Evolutionary conservation across 2,888 invertebrate species (phyloP), one percentile per base, ranked within the genome.

Genomic region (Habrosyne pyritoides): DNA sequence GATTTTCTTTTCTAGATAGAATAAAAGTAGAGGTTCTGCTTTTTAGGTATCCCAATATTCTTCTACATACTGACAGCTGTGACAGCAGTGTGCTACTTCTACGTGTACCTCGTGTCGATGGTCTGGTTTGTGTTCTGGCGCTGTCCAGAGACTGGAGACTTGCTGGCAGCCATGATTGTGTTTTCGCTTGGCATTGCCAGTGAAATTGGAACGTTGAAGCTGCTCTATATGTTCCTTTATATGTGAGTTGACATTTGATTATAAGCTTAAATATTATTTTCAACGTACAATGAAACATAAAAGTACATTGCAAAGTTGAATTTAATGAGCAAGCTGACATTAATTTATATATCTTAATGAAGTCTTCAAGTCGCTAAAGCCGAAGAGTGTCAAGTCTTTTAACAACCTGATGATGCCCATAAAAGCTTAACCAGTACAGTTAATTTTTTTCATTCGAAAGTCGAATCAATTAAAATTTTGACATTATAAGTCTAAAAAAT

Each of bases 81-180:
- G 0, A 36, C 63, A 0, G 57, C 61, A 0, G 30, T 47, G 0
- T 63, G 65, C 47, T 77, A 70, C 54, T 59, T 69, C 55, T 81
- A 79, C 62, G 71, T 76, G 14, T 81, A 64, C 59, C 53, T 77
- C 12, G 36, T 80, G 21, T 76, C 74, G 1, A 66, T 72, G 65
- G 14, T 57, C 0, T 81, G 79, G 79, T 80, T 69, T 52, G 75
- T 81, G 6, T 74, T 73, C 60, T 65, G 60, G 57, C 67, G 66
- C 10, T 62, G 61, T 46, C 58, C 58, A 7, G 52, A 68, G 36
- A 73, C 73, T 3, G 69, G 66, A 0, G 71, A 77, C 36, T 22
- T 67, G 47, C 53, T 75, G 1, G 60, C 67, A 0, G 68, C 71
- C 14, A 68, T 78, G 55, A 60, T 76, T 10, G 66, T 76, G 12